These are phyloP conservation scores for Himalopsyche phryganea DNA, from an alignment of 1,140 invertebrate species.

Conservation along the genomic window DNA sequence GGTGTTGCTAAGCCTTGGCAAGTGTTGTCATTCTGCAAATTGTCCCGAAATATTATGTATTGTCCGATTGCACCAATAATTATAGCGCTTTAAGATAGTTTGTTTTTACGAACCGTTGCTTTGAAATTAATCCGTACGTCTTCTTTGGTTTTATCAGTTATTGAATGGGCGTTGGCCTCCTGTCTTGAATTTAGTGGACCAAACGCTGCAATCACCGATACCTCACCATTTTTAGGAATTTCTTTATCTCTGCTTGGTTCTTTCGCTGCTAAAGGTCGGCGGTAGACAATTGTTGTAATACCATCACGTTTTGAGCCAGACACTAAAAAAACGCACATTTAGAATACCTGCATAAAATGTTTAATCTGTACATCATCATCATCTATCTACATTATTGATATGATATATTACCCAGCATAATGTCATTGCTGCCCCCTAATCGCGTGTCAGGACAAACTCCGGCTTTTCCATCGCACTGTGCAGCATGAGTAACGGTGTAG, in stretches of 20 bases:
- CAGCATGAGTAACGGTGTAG: slow-evolving; percentile 79
- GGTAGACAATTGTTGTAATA: slow-evolving; percentile 77
- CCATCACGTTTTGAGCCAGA: slow-evolving; percentile 73
- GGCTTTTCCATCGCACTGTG: slow-evolving; percentile 75
- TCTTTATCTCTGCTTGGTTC: slow-evolving; percentile 68
- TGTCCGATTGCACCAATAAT: too few relatives aligned
- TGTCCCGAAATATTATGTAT: too few relatives aligned
- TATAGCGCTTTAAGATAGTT: too few relatives aligned
- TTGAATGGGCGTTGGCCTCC: slow-evolving; percentile 79
- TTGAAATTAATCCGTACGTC: slow-evolving; percentile 75
- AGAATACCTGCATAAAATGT: too few relatives aligned
- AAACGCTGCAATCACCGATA: slow-evolving; percentile 83
- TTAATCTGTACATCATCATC: too few relatives aligned
- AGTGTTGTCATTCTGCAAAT: slow-evolving; percentile 44
- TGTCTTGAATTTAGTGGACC: slow-evolving; percentile 73
- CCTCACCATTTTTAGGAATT: slow-evolving; percentile 63
- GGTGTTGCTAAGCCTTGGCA: slow-evolving; percentile 45
- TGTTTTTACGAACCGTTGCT: slow-evolving; percentile 38
- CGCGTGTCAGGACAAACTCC: slow-evolving; percentile 84
- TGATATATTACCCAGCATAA: slow-evolving; percentile 55
- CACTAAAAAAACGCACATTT: slow-evolving; percentile 52
- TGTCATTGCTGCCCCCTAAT: slow-evolving; percentile 79
- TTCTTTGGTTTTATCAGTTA: slow-evolving; percentile 68
- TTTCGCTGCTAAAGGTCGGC: slow-evolving; percentile 69
- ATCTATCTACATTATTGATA: too few relatives aligned